Conservation (phyloP, 2,888 invertebrate species). For the Xylota segnis region DNA sequence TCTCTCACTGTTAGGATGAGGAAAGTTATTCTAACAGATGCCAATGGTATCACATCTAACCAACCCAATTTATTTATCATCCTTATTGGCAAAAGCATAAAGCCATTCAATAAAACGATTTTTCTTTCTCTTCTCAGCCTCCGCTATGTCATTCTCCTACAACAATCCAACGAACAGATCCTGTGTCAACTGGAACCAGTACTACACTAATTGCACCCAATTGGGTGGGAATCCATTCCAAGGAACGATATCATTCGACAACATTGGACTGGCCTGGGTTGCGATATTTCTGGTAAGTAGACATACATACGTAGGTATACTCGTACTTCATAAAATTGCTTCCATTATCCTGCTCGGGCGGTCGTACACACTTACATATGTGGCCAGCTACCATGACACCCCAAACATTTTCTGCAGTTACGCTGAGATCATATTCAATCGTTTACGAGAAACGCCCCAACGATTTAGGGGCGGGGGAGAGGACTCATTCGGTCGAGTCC, state of each 20-base stretch:
- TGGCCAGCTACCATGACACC: not conserved
- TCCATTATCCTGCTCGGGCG: not conserved
- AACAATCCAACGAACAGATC: conserved; percentile 89
- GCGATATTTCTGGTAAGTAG: conserved; percentile 98
- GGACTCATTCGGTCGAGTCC: conserved; percentile 39
- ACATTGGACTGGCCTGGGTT: conserved; percentile 99
- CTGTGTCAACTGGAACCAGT: conserved; percentile 99
- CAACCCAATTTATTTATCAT: not conserved
- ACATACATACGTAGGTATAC: too few relatives aligned
- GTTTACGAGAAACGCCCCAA: conserved; percentile 41
- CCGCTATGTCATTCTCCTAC: conserved; percentile 83
- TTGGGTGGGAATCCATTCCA: conserved; percentile 98
- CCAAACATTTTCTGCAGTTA: not conserved
- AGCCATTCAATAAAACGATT: conserved; percentile 8
- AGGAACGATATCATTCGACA: conserved; percentile 99
- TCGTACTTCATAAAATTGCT: conserved; percentile 38
- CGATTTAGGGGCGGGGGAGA: conserved; percentile 38
- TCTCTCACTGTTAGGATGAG: not conserved
- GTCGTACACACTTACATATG: not conserved
- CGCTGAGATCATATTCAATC: conserved; percentile 38
- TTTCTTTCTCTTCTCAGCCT: conserved; percentile 78
- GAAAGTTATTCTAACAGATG: not conserved
- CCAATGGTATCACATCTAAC: not conserved
- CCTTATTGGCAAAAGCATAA: not conserved
- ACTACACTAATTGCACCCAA: conserved; percentile 97